A percentile compares a stretch with the other conserved stretches of the same genome.
Conservation (phyloP, 2,888 invertebrate species). For the Erebia palarica region DNA sequence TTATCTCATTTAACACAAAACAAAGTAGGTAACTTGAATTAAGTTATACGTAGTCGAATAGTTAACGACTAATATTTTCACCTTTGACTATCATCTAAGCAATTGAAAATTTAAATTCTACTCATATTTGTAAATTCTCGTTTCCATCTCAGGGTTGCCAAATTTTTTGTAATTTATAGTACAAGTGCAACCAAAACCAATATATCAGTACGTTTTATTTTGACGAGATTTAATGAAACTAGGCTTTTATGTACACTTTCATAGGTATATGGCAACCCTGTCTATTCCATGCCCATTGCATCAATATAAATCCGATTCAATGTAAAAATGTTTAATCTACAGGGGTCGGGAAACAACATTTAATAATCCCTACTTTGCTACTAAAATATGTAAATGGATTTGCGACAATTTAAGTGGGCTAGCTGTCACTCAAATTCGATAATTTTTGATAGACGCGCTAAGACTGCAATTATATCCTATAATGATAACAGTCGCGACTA, state of each 20-base stretch:
- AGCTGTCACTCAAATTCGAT: not conserved
- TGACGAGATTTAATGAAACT: too few species aligned
- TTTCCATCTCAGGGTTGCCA: not conserved
- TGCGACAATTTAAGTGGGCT: conserved; percentile 1
- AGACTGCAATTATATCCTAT: not conserved
- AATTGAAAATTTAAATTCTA: not conserved
- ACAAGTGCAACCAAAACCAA: too few species aligned
- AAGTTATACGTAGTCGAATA: too few species aligned
- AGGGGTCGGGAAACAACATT: conserved; percentile 13
- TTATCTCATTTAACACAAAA: not conserved
- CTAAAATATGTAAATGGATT: not conserved
- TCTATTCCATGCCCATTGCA: not conserved
- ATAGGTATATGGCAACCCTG: conserved; percentile 2
- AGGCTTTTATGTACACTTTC: not conserved
- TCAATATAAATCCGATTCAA: not conserved
- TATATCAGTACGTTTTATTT: too few species aligned
- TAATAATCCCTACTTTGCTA: conserved; percentile 1
- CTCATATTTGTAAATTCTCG: not conserved
- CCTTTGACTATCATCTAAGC: not conserved
- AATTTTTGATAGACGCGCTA: not conserved
- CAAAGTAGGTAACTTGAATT: not conserved
- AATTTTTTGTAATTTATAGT: not conserved
- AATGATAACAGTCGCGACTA: too few species aligned
- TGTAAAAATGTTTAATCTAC: not conserved
- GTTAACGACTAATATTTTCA: too few species aligned